These are phyloP conservation scores for Cherax quadricarinatus DNA, from an alignment of 1,140 invertebrate genomes.

Conservation along the genomic window DNA sequence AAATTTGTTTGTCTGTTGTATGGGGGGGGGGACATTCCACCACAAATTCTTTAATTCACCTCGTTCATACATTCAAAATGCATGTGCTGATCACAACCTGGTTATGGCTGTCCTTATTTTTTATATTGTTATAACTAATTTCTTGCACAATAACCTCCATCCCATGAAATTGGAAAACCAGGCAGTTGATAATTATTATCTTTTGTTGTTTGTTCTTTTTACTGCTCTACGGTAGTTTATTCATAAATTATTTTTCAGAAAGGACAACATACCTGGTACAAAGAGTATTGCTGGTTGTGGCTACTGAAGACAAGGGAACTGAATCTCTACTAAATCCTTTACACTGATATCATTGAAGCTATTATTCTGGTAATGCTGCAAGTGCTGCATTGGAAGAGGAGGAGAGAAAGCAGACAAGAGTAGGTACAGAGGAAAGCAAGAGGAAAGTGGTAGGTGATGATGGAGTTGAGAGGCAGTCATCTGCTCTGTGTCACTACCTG, in stretches of 20 bases:
- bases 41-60: no score
- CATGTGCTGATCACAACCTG: no score
- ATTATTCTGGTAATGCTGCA: neutral
- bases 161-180: neutral
- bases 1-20: no score
- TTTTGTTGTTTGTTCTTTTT: neutral
- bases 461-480: neutral
- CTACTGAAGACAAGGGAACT: neutral
- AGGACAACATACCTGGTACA: neutral
- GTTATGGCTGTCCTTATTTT: neutral
- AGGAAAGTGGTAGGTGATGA: neutral
- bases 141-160: neutral
- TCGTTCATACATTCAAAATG: no score
- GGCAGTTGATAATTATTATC: neutral
- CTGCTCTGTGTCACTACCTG: no score
- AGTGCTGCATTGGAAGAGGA: neutral
- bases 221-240: neutral
- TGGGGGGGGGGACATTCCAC: no score
- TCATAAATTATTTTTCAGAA: neutral
- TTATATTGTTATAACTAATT: neutral
- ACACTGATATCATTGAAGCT: neutral
- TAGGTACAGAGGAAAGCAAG: neutral
- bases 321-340: neutral
- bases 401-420: neutral
- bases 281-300: conserved; percentile 30